Base-by-base conservation (phyloP, 2,888 invertebrate species). In the Melieria crassipennis region DNA sequence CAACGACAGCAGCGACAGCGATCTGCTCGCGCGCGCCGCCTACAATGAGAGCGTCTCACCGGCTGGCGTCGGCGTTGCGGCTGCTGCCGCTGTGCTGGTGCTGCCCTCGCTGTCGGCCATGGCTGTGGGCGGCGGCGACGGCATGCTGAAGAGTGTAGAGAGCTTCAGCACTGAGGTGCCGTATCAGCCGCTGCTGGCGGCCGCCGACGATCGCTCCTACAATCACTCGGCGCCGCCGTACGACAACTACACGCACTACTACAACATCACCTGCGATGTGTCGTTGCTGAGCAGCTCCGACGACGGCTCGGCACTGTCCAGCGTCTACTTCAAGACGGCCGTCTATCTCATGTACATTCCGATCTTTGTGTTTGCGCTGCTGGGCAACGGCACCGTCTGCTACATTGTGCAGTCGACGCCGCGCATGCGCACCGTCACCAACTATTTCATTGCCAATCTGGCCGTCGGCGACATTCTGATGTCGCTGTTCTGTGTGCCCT, bases 401-500 rank as follows among this genome's bases (percentile, higher is more conserved):
- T 96, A 94, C 85, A 93, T 96, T 43, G 95, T 97, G 0, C 89
- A 93, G 76, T 91, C 92, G 4, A 93, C 93, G 11, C 93, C 94
- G 0, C 90, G 94, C 55, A 96, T 97, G 96, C 91, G 94, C 79
- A 96, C 96, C 0, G 95, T 97, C 4, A 97, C 97, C 57, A 97
- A 97, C 86, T 95, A 91, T 86, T 96, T 97, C 85, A 95, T 97
- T 82, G 93, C 94, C 82, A 95, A 94, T 85, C 88, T 97, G 76
- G 96, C 97, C 0, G 89, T 96, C 55, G 95, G 97, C 56, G 97
- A 97, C 84, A 92, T 97, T 73, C 87, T 97, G 70, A 96, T 97
- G 92, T 94, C 96, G 0, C 82, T 95, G 43, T 93, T 97, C 80
- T 97, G 97, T 86, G 93, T 97, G 75, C 97, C 97, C 4, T 96